Conservation (phyloP, 2,113 vertebrate genomes). For the Nothocercus nigrocapillus region DNA sequence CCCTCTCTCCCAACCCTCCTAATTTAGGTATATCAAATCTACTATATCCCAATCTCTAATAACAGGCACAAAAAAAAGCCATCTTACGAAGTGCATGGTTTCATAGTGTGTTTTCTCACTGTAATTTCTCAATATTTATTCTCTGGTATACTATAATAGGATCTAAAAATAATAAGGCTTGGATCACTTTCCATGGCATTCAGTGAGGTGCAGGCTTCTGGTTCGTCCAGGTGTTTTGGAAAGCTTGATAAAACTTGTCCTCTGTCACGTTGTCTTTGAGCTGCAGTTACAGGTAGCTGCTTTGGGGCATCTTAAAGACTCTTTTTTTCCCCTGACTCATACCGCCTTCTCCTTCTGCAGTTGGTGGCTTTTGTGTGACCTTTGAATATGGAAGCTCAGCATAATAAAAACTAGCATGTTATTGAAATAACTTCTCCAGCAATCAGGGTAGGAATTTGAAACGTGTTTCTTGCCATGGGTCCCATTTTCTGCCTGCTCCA, state of each 20-base stretch:
- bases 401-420: neutral
- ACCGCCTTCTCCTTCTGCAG: neutral
- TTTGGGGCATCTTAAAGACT: neutral
- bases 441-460: neutral
- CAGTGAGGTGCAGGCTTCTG: neutral
- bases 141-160: neutral
- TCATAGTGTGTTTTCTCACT: neutral
- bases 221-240: neutral
- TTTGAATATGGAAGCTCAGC: neutral
- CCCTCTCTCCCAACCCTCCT: neutral
- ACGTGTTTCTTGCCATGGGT: neutral
- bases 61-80: neutral
- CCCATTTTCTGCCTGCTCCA: neutral
- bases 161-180: neutral
- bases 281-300: neutral
- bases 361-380: neutral
- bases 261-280: neutral
- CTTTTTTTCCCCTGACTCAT: neutral
- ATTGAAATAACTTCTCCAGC: neutral
- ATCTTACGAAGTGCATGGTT: accelerated
- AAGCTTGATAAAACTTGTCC: neutral
- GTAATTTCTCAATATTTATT: neutral
- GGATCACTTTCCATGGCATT: neutral
- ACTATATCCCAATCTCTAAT: neutral
- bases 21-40: neutral